Percentiles rank a stretch among this genome's conserved stretches.
Conservation (phyloP, 2,797 vertebrate species). For the Enteromius thamalakanensis region DNA sequence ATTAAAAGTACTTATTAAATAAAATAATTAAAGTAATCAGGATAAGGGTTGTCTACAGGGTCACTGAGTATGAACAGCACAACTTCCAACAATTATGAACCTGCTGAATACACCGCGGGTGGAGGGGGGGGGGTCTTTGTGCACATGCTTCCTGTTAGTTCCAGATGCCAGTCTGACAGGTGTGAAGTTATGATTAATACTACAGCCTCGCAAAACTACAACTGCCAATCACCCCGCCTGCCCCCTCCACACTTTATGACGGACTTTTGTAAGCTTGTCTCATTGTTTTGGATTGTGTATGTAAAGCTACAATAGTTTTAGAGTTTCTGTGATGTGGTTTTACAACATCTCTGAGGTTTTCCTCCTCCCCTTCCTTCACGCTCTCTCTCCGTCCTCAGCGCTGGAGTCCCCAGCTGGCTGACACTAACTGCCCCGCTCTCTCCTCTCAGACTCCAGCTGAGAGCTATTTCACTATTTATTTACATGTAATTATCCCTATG, state of each 20-base stretch:
- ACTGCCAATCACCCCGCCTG: constrained; percentile 34
- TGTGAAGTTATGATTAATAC: constrained; percentile 79
- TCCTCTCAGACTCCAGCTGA: constrained; percentile 90
- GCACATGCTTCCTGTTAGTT: constrained; percentile 84
- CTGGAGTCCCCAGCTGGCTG: constrained; percentile 92
- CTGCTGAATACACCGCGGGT: constrained; percentile 41
- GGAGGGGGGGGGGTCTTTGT: constrained; percentile 60
- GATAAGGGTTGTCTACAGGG: background rate
- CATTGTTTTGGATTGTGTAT: constrained; percentile 39
- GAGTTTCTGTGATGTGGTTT: constrained; percentile 22
- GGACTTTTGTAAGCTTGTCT: constrained; percentile 24
- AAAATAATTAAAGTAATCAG: too few relatives aligned
- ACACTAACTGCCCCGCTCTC: constrained; percentile 75
- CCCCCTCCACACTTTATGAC: background rate
- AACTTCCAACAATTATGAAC: constrained; percentile 37
- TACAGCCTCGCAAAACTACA: constrained; percentile 54
- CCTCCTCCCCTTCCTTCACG: constrained; percentile 20
- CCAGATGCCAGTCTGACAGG: constrained; percentile 84
- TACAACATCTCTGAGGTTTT: constrained; percentile 9
- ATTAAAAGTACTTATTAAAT: background rate
- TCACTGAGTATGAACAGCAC: constrained; percentile 19
- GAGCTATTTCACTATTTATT: constrained; percentile 99
- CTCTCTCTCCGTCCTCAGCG: constrained; percentile 45
- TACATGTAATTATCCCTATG: constrained; percentile 99
- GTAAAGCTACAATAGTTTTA: constrained; percentile 36